Evolutionary conservation across 2,113 vertebrate genomes (phyloP), one percentile per base, ranked within the genome.

Genomic region (Ceratotherium simum): DNA sequence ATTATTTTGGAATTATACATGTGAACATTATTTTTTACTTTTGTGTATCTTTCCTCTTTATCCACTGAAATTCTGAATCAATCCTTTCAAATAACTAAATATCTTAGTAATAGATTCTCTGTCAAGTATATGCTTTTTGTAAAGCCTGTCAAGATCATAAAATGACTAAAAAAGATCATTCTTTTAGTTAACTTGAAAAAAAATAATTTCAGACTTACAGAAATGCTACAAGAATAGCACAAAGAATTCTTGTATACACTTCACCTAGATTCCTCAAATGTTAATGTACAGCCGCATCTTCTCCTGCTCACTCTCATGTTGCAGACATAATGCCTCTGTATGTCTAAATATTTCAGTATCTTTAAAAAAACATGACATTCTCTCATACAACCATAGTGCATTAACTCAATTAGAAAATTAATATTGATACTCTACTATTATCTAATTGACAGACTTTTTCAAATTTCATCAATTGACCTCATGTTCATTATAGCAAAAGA

Each of bases 341-440:
- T 82, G 87, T 86, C 60, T 76, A 88, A 46, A 82, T 88, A 46
- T 75, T 92, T 92, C n/a, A 82, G 5, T 69, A 64, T 81, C 36
- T 82, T 83, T 79, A 39, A 82, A 69, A 46, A 73, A 25, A 36
- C 51, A 54, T 3, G 1, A 27, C 8, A 46, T 82, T 72, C 9
- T 93, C 17, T 76, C 56, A 91, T 21, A 75, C 18, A 95, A 54
- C 14, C 7, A 20, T 54, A 78, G 6, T 23, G 33, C 9, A 62
- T 87, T 46, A 36, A 81, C 7, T 86, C 90, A 85, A 86, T 90
- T n/a, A 92, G 8, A 79, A 69, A 82, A 96, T 82, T 51, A 81
- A 73, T 1, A 36, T 73, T 83, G 25, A 64, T 60, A 78, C 6
- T 82, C 33, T 88, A 25, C 6, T 93, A n/a, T 81, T 78, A 78